Percentiles rank a stretch among this genome's conserved stretches.
These are phyloP conservation scores for Galeruca laticollis DNA, from an alignment of 2,888 invertebrate genomes.

Conservation along the genomic window DNA sequence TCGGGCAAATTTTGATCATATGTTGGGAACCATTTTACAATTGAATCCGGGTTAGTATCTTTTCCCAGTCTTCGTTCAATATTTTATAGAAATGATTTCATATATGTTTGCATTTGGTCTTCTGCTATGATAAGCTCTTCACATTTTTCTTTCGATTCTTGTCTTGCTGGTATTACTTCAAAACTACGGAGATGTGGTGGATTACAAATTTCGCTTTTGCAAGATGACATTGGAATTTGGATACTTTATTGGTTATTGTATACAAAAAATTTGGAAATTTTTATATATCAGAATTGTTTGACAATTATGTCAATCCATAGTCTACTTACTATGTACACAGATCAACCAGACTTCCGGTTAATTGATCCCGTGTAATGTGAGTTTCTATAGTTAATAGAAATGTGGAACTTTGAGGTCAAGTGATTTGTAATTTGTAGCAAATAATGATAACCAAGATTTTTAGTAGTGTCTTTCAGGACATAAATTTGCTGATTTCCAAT, in stretches of 20 bases:
- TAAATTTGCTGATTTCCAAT: too few species aligned
- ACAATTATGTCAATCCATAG: slow-evolving; percentile 1
- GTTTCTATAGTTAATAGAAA: too few species aligned
- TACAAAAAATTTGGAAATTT: not conserved
- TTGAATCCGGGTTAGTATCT: slow-evolving; percentile 80
- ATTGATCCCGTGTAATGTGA: too few species aligned
- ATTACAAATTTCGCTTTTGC: slow-evolving; percentile 38
- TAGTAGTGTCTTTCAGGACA: too few species aligned
- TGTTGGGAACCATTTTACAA: slow-evolving; percentile 95
- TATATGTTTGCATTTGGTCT: slow-evolving; percentile 82
- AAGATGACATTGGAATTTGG: slow-evolving; percentile 24
- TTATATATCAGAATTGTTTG: not conserved
- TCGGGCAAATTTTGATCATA: slow-evolving; percentile 96
- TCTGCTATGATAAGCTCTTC: slow-evolving; percentile 71
- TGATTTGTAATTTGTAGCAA: too few species aligned
- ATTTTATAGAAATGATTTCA: slow-evolving; percentile 80
- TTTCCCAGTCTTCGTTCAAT: slow-evolving; percentile 84
- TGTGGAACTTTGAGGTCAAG: too few species aligned
- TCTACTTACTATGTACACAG: not conserved
- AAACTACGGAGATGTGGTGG: slow-evolving; percentile 18
- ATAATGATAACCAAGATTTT: too few species aligned
- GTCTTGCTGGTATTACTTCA: slow-evolving; percentile 32
- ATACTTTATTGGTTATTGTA: not conserved
- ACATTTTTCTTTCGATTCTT: slow-evolving; percentile 39
- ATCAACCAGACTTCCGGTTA: too few species aligned